Base-by-base conservation (phyloP, 2,888 invertebrate species). In the Caenorhabditis virilis region DNA sequence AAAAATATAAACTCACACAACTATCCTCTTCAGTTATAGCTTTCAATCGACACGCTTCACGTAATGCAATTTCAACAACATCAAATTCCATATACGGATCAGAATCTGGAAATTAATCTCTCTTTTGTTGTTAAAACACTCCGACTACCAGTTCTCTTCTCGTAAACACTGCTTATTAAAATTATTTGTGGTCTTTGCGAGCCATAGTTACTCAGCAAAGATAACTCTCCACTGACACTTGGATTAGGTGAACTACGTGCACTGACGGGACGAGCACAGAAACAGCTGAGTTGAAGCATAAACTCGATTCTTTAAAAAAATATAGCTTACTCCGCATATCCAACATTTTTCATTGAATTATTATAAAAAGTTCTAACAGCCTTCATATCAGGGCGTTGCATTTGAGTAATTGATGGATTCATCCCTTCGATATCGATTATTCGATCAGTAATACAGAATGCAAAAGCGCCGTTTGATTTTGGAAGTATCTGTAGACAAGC, bases 351-450 rank as follows among this genome's bases (percentile, higher is more conserved):
- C 30, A 30, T 30, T 9, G 13, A 9, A 9, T 13, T 6, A 30
- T 30, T 13, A 13, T 9, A 30, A 30, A 13, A 9, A 9, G 6
- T 30, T 30, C 30, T 6, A 30, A 30, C 13, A 6, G 13, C 6
- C 13, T 30, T 30, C 30, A 30, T 30, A 13, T 30, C 30, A 30
- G 13, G 7, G 6, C 13, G 6, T 13, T 9, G 6, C 30, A 30
- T 30, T 30, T 30, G 30, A 30, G 7, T 30, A 30, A 30, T 30
- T 13, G 13, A 9, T 30, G 30, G 30, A 30, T 30, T 30, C 30
- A 30, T 30, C 16, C 36, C 36, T n/a, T 36, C 16, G n/a, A 36
- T 36, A 36, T 36, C 36, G n/a, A 9, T n/a, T 36, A 36, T 36
- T 36, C 36, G 11, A 36, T 36, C 36, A 15, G 5, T n/a, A n/a